Evolutionary conservation across 2,113 vertebrate genomes (phyloP), one percentile per base, ranked within the genome.

Genomic region (Silurus meridionalis): DNA sequence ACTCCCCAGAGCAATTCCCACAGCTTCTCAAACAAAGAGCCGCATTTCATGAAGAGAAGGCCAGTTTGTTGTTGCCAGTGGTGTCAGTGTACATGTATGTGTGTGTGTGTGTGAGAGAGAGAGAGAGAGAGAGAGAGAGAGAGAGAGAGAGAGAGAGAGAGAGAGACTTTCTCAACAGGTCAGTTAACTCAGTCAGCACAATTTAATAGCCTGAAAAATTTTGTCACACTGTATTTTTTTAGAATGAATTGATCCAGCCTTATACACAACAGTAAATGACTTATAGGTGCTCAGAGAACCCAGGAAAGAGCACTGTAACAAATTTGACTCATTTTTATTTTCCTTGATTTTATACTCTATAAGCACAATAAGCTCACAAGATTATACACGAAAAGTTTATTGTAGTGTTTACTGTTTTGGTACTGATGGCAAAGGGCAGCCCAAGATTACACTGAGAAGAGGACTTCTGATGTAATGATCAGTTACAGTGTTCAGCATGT

Each of bases 121-220:
- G 52, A 77, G 23, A 55, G 21, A 77, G 50, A n/a, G 19, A 78
- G 74, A 77, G 53, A 60, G 78, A 60, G 57, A 78, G 82, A 60
- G 53, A 46, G 50, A 50, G 46, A 67, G 77, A 25, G 79, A 82
- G 61, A 69, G 63, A 46, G 83, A 80, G 77, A 82, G 74, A 84
- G 48, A 86, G 80, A 21, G 28, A 28, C 78, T 88, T 85, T 48
- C 50, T 69, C 90, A 91, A 89, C 90, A 90, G 82, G 57, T 71
- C 14, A 82, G 28, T 63, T 61, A 81, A 50, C 19, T 81, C 79
- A 89, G 86, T 91, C 87, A 80, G 85, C 82, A 87, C 89, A 89
- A 91, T 91, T 37, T 94, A 93, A 93, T 91, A 93, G 92, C 91
- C 91, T 92, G 91, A 92, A 88, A 93, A 90, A 91, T 87, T 91